A percentile compares a stretch with the other conserved stretches of the same genome.
Conservation (phyloP, 2,113 vertebrate species). For the Vulpes vulpes region DNA sequence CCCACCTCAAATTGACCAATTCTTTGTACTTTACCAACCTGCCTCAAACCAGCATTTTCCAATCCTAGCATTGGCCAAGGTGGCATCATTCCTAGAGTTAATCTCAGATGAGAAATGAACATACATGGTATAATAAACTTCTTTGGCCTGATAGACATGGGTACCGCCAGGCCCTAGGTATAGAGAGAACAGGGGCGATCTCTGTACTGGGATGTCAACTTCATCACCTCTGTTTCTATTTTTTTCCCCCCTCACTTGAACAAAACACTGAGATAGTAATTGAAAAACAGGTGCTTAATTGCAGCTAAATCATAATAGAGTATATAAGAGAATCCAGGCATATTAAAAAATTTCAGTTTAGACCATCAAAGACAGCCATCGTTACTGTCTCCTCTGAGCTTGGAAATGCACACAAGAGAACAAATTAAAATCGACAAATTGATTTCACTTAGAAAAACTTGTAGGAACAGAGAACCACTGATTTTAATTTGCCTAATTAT, state of each 20-base stretch:
- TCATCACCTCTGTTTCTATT: neutral
- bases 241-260: neutral
- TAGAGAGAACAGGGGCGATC: neutral
- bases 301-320: slow-evolving; percentile 44
- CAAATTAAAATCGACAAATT: slow-evolving; percentile 72
- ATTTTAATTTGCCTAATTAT: slow-evolving; percentile 81
- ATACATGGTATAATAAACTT: neutral
- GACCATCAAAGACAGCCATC: slow-evolving; percentile 55
- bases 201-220: neutral
- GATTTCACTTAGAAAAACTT: slow-evolving; percentile 75
- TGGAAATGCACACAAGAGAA: slow-evolving; percentile 63
- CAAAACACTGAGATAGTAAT: slow-evolving; percentile 37
- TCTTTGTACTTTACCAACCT: neutral
- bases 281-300: slow-evolving; percentile 76
- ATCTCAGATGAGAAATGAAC: neutral
- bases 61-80: neutral
- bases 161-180: neutral
- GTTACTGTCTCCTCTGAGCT: slow-evolving; percentile 43
- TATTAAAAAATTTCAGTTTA: slow-evolving; percentile 27
- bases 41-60: neutral
- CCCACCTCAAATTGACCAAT: neutral
- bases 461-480: slow-evolving; percentile 65
- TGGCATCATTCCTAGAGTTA: neutral
- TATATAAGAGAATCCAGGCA: slow-evolving; percentile 48
- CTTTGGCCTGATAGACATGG: neutral